Conservation (phyloP, 1,140 invertebrate genomes). For the Trachymyrmex septentrionalis region DNA sequence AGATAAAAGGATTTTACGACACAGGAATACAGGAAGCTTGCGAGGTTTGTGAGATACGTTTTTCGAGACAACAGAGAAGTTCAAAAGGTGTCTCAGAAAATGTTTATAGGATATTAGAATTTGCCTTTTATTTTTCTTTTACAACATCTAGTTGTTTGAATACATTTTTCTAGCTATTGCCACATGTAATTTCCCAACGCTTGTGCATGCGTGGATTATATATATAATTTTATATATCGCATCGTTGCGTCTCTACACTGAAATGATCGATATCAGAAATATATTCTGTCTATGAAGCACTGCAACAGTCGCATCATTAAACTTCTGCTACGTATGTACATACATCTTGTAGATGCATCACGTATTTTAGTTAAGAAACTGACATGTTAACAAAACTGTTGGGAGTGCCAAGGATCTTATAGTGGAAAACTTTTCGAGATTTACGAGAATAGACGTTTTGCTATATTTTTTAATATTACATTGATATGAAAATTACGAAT, state of each 20-base stretch:
- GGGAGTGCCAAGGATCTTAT: background rate
- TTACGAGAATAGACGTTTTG: background rate
- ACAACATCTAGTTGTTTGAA: background rate
- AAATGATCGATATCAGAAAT: conserved; percentile 69
- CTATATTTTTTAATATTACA: background rate
- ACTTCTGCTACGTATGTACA: conserved; percentile 56
- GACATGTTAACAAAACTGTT: background rate
- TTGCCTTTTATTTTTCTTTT: background rate
- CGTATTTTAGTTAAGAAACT: background rate
- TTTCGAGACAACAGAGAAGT: conserved; percentile 16
- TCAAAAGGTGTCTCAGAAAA: background rate
- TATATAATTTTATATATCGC: conserved; percentile 49
- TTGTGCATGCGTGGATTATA: conserved; percentile 63
- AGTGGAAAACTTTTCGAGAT: background rate
- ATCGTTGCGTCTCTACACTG: conserved; percentile 4
- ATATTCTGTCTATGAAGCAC: conserved; percentile 60
- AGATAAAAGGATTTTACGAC: conserved; percentile 1
- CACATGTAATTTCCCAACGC: conserved; percentile 39
- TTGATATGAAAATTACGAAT: conserved; percentile 16
- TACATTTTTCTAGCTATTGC: background rate
- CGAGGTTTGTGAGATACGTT: background rate
- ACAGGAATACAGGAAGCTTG: background rate
- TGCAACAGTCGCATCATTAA: conserved; percentile 46
- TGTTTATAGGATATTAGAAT: background rate
- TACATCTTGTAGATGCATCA: background rate